These are phyloP conservation scores for Lindbergichthys nudifrons DNA, from an alignment of 2,797 vertebrate genomes.

Conservation along the genomic window DNA sequence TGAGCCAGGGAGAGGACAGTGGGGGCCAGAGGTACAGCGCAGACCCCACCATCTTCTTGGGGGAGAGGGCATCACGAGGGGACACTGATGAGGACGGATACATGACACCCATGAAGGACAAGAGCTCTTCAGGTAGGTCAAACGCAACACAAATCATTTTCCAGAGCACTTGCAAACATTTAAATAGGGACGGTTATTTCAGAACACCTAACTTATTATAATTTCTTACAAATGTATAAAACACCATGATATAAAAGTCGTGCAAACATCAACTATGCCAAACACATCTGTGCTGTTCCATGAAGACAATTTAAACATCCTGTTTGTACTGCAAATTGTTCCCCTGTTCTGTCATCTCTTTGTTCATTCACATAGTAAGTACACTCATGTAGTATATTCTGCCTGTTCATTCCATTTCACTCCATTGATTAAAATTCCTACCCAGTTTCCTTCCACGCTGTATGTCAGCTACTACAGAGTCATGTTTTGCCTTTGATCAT, in stretches of 20 bases:
- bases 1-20: conserved; percentile 87
- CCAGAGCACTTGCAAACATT: background rate
- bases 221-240: conserved; percentile 17
- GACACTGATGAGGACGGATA: conserved; percentile 93
- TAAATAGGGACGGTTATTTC: too few species aligned
- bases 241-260: background rate
- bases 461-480: conserved; percentile 58
- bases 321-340: background rate
- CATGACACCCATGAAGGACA: conserved; percentile 96
- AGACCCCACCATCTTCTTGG: conserved; percentile 92
- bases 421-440: conserved; percentile 64
- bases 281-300: background rate
- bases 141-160: conserved; percentile 4
- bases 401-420: conserved; percentile 51
- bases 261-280: background rate
- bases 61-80: conserved; percentile 85
- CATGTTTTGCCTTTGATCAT: conserved; percentile 73
- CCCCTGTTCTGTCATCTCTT: conserved; percentile 18
- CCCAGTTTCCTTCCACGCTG: conserved; percentile 31
- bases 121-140: conserved; percentile 90
- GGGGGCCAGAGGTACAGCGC: conserved; percentile 94
- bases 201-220: background rate
- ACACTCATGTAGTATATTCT: conserved; percentile 18
- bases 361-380: conserved; percentile 43
- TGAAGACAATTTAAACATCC: conserved; percentile 21